Evolutionary conservation across 2,797 vertebrate species (phyloP), one percentile per base, ranked within the genome.

Genomic region (Euphonia xanthogaster): DNA sequence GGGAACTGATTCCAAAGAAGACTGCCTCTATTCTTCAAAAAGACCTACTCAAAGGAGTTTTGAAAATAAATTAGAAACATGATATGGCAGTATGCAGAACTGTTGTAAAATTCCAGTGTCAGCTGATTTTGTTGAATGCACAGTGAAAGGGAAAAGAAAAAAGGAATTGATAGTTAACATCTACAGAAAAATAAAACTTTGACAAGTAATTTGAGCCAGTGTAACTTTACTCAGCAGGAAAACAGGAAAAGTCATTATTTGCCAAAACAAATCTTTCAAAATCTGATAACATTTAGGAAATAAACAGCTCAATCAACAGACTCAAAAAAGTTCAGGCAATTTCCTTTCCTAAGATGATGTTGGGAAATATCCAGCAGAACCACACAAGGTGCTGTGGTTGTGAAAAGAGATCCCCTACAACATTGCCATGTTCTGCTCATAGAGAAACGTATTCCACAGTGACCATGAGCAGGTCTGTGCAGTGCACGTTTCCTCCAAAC

Each of bases 231-330:
- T 93, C 84, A 68, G 85, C 68, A 80, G 86, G 68, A 94, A 96
- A 95, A 93, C 72, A 93, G 75, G 92, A 97, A 94, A 93, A 92
- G 81, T 83, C 47, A 72, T 89, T 92, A 93, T 96, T 95, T 93
- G 96, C 94, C 95, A 95, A 95, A 96, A 84, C 65, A 96, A 93
- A 94, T 90, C 72, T 91, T 94, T 75, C 73, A 95, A 91, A 96
- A 97, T 95, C 92, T 96, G 95, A 93, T 97, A 96, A 96, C 90
- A 58, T 95, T 93, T 95, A 55, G 89, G 94, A 96, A 96, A 97
- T 96, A 96, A 97, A 96, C 96, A 95, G 73, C 66, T 96, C 87
- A 95, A 94, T 93, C 95, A 96, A 95, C 90, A 93, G 87, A 70
- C 48, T 66, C 0, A 0, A 75, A 81, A 94, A 91, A 62, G 55